Evolutionary conservation across 2,888 invertebrate genomes (phyloP), one percentile per base, ranked within the genome.

Genomic region (Yponomeuta sedellus): DNA sequence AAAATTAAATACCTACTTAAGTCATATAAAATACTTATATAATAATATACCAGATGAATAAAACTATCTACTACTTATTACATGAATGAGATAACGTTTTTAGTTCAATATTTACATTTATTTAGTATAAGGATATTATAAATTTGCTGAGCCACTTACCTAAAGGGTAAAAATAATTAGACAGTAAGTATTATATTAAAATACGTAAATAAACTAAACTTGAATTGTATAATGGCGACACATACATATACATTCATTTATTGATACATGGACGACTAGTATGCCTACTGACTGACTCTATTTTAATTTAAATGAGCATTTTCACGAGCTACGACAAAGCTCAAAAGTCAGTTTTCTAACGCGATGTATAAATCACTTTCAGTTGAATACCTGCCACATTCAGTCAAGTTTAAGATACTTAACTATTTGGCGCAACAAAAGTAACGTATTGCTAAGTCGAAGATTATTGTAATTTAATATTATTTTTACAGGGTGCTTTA

Each of bases 351-450:
- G 44, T 16, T 52, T 16, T 52, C 16, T 52, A 52, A 16, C 44
- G 44, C 16, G 34, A 16, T 16, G 12, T 52, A 52, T 8, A 52
- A 52, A 8, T 34, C 34, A 52, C 12, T 52, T 52, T 52, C 44
- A 52, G 44, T 2, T 12, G 44, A 16, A 16, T 52, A 16, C 44
- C 5, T 4, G 44, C 16, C 44, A 52, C 2, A 52, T 52, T 16
- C 44, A 52, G 44, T 52, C 44, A 52, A 12, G 44, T 5, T 2
- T 44, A 44, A 4, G 16, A 52, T 12, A 52, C 59, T 22, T 59
- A 59, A 59, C 59, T 75, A 77, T 80, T 82, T 81, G 83, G 80
- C 81, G 80, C 72, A 77, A 74, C 44, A 52, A 16, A 52, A 52
- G 44, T 52, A 16, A 52, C 71, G 71, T 80, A 80, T 81, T 81